Base-by-base conservation (phyloP, 2,113 vertebrate species). In the Gopherus flavomarginatus region DNA sequence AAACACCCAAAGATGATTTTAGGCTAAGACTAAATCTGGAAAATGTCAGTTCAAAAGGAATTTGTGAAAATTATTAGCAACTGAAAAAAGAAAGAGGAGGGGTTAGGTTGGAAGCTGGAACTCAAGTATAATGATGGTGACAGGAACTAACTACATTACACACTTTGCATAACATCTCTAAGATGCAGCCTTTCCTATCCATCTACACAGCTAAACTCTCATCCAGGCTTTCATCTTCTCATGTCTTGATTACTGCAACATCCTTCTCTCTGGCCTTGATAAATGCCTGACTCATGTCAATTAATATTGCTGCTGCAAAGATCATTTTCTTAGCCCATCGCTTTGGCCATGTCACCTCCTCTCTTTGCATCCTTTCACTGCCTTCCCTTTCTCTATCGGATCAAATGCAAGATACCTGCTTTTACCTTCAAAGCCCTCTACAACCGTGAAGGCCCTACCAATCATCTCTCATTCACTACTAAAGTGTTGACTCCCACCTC, bases 11-110 rank as follows among this genome's bases (percentile, higher is more conserved):
- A 88, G 91, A 52, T 72, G 94, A 89, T 88, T 59, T 42, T 53
- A 52, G 86, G 69, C 80, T 96, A 85, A 94, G 90, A 81, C 6
- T 27, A 89, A 72, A 59, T 85, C 90, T 95, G 95, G 91, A 95
- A 92, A 93, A 88, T 86, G 87, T 94, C 85, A 93, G 75, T 83
- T 84, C 22, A 84, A 89, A 84, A 88, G 85, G 56, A 87, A 88
- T 65, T 81, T 38, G 69, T 89, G 31, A 95, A 47, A 92, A 91
- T 86, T 88, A 86, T 81, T 38, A 85, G 59, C 47, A 89, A 83
- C 26, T 1, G 49, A 19, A 82, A 17, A 27, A 87, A 83, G 17
- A 57, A 57, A 52, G 1, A 84, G 1, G 75, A 87, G 24, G 35
- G 8, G 31, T 86, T 44, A 14, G 75, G 19, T 80, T 84, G 93